phyloP scores from a whole-genome alignment of 1,140 invertebrate species.

The Thaumetopoea pityocampa region DNA sequence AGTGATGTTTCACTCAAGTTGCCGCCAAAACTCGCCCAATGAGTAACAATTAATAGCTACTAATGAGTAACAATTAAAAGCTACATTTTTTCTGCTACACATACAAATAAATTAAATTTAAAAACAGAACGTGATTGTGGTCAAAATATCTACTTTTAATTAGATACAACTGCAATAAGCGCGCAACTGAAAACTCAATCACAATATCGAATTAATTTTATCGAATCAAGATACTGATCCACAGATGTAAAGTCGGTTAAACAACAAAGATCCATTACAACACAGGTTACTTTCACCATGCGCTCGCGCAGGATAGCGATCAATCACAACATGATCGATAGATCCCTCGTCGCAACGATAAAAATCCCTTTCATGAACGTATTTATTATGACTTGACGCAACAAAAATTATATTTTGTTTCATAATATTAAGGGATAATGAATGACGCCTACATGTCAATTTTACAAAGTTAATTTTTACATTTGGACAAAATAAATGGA shows the following conservation, averaged over 20 bases:
- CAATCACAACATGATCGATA: conserved; percentile 42
- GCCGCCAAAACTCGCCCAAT: no score
- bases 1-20: no score
- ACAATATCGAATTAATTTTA: conserved; percentile 8
- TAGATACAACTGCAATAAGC: background rate
- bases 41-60: no score
- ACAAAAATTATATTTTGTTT: conserved; percentile 20
- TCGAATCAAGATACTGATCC: conserved; percentile 7
- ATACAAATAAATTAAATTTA: no score
- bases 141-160: no score
- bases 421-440: conserved; percentile 17
- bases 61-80: no score
- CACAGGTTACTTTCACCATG: conserved; percentile 32
- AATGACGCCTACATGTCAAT: conserved; percentile 11
- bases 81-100: no score
- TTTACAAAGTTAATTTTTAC: background rate
- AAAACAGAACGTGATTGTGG: no score
- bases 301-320: conserved; percentile 26
- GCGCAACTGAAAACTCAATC: conserved; percentile 6
- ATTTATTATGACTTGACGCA: conserved; percentile 23
- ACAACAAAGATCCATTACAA: conserved; percentile 18
- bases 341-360: conserved; percentile 20
- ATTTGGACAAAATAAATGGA: background rate
- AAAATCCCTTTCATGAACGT: conserved; percentile 18
- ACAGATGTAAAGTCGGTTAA: conserved; percentile 8